phyloP scores from a whole-genome alignment of 2,888 invertebrate genomes.

The Bimastos eiseni region DNA sequence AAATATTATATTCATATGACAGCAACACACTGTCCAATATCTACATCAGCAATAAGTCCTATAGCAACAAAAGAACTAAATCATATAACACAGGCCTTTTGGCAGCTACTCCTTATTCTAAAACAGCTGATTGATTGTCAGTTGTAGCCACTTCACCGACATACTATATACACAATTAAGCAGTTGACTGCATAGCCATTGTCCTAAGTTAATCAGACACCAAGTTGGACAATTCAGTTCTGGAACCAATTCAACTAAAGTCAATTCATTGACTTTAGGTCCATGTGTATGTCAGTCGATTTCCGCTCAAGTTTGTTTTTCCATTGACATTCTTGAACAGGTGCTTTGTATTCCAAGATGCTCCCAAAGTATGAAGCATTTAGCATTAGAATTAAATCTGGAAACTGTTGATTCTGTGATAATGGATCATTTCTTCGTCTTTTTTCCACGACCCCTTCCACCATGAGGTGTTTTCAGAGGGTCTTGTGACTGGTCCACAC shows the following conservation, averaged over 20 bases:
- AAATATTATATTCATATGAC: neutral
- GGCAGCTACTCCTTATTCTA: neutral
- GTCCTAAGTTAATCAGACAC: neutral
- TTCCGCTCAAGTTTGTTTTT: neutral
- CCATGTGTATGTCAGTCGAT: no score
- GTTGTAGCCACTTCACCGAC: neutral
- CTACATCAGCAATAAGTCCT: neutral
- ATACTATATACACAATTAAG: neutral
- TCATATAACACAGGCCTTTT: neutral
- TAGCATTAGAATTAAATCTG: neutral
- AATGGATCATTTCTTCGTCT: neutral
- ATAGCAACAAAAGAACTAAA: neutral
- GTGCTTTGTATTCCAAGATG: no score
- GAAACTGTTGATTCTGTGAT: neutral
- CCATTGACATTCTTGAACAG: neutral
- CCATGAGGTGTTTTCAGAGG: neutral
- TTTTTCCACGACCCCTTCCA: neutral
- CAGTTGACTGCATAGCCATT: conserved; percentile 4
- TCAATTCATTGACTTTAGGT: no score
- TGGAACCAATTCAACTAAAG: no score
- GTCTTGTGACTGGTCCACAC: neutral
- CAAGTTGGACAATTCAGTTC: neutral
- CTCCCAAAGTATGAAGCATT: neutral
- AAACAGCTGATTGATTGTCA: neutral
- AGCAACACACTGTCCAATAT: neutral